A percentile compares a stretch with the other conserved stretches of the same genome.
Evolutionary conservation across 1,140 invertebrate species (phyloP).

Genomic region (Artemia franciscana): DNA sequence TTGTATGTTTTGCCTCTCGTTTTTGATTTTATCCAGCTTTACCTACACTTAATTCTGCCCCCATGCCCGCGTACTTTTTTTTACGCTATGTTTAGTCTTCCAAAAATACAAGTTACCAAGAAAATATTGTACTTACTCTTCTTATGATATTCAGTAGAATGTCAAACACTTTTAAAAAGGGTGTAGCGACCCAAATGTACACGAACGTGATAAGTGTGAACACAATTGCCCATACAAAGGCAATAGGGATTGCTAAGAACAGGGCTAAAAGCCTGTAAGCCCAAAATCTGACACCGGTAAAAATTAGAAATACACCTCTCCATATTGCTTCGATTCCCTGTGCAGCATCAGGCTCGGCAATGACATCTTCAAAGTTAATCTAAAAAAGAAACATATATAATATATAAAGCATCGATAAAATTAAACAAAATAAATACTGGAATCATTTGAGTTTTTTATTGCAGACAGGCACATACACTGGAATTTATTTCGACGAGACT

Average conservation of each 20-base stretch:
- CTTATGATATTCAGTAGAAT: slow-evolving; percentile 14
- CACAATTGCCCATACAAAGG: slow-evolving; percentile 23
- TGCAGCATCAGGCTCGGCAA: slow-evolving; percentile 25
- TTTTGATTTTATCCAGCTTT: background rate
- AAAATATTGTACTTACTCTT: slow-evolving; percentile 13
- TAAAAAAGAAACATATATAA: too few relatives aligned
- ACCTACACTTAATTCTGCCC: too few relatives aligned
- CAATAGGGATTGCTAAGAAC: slow-evolving; percentile 20
- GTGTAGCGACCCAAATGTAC: slow-evolving; percentile 22
- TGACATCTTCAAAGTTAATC: slow-evolving; percentile 25
- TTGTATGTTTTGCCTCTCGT: background rate
- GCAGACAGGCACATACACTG: too few relatives aligned
- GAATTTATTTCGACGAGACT: too few relatives aligned
- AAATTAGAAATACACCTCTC: slow-evolving; percentile 21
- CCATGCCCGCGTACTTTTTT: background rate
- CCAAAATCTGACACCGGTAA: slow-evolving; percentile 21
- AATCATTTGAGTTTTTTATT: too few relatives aligned
- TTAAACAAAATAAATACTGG: too few relatives aligned
- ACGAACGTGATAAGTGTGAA: slow-evolving; percentile 21
- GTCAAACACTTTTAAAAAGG: slow-evolving; percentile 16
- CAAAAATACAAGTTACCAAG: background rate
- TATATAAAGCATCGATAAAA: too few relatives aligned
- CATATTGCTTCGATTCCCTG: slow-evolving; percentile 25
- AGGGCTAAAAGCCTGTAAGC: slow-evolving; percentile 21
- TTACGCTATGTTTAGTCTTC: background rate